phyloP scores from a whole-genome alignment of 2,888 invertebrate genomes.

The Criorhina ranunculi region DNA sequence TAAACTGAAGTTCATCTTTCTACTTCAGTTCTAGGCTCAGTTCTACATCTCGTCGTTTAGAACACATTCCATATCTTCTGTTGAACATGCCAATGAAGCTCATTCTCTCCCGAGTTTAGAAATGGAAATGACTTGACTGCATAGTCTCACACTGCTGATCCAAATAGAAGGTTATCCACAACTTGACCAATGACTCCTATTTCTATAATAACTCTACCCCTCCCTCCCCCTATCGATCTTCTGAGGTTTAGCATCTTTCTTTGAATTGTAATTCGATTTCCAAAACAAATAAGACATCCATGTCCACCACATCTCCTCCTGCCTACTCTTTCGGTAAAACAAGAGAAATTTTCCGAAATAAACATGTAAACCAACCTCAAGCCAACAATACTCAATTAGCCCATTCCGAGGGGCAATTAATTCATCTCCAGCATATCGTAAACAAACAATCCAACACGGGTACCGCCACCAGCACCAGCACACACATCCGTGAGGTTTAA shows the following conservation, averaged over 20 bases:
- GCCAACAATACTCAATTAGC: constrained; percentile 67
- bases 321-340: background rate
- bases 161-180: no score
- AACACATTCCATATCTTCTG: no score
- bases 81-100: no score
- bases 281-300: background rate
- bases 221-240: background rate
- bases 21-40: no score
- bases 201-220: no score
- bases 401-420: constrained; percentile 59
- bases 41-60: no score
- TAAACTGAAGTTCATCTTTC: no score
- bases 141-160: no score
- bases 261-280: constrained; percentile 2
- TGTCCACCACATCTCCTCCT: background rate
- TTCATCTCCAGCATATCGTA: constrained; percentile 56
- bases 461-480: background rate
- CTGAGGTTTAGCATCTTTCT: constrained; percentile 27
- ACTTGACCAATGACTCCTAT: no score
- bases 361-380: constrained; percentile 48
- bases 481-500: constrained; percentile 1
- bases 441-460: constrained; percentile 56
- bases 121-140: no score
- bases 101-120: no score
- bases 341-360: constrained; percentile 31